A percentile compares a stretch with the other conserved stretches of the same genome.
Conservation (phyloP, 2,888 invertebrate species). For the Pollenia labialis region DNA sequence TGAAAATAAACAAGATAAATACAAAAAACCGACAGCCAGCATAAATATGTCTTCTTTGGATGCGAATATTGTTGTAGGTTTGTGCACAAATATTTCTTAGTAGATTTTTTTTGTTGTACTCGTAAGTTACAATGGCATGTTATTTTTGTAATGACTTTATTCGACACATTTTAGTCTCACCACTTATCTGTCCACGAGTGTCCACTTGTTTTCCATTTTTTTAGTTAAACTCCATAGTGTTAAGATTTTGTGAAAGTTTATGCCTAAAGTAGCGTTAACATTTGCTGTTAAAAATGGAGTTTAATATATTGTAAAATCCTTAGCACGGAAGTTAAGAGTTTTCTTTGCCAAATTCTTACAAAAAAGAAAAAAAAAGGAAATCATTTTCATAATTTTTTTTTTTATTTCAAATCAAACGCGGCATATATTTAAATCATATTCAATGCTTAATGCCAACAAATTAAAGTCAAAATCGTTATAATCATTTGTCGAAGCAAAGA, state of each 20-base stretch:
- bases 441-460: slow-evolving; percentile 67
- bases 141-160: no score
- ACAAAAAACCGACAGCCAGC: no score
- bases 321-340: slow-evolving; percentile 65
- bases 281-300: neutral
- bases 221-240: neutral
- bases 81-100: no score
- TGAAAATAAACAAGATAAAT: no score
- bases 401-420: slow-evolving; percentile 50
- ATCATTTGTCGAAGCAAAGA: slow-evolving; percentile 20
- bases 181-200: no score
- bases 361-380: slow-evolving; percentile 42
- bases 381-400: slow-evolving; percentile 42
- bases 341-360: slow-evolving; percentile 61
- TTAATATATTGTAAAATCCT: slow-evolving; percentile 43
- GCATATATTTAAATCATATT: slow-evolving; percentile 64
- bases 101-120: no score
- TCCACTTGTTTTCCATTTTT: no score
- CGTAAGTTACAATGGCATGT: no score
- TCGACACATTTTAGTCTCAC: no score
- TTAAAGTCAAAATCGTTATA: slow-evolving; percentile 68
- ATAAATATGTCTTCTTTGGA: no score
- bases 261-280: slow-evolving; percentile 19
- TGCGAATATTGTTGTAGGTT: no score
- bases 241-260: neutral